Evolutionary conservation across 1,140 invertebrate species (phyloP).

Genomic region (Papilio glaucus): DNA sequence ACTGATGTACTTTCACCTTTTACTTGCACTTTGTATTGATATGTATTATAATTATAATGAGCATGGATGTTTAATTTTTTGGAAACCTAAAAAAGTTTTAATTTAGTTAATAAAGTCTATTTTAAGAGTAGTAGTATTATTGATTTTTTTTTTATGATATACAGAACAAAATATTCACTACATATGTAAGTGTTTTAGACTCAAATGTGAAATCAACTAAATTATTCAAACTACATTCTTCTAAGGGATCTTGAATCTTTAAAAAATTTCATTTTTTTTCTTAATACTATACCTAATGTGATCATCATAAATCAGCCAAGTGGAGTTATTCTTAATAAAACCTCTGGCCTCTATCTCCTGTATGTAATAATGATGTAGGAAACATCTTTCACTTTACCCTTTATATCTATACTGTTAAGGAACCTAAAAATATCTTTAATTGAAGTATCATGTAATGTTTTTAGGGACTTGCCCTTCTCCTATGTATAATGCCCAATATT

Average conservation of each 20-base stretch:
- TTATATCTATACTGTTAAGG: not conserved
- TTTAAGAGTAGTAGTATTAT: conserved; percentile 48
- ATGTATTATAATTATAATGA: conserved; percentile 67
- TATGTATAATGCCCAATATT: conserved; percentile 73
- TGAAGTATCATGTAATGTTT: conserved; percentile 58
- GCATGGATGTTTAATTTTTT: conserved; percentile 57
- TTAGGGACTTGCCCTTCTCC: conserved; percentile 77
- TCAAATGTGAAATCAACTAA: too few relatives aligned
- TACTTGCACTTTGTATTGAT: conserved; percentile 68
- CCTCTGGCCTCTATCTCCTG: too few relatives aligned
- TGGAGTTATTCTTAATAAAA: too few relatives aligned
- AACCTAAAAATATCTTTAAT: not conserved
- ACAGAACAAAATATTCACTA: not conserved
- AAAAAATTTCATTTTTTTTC: too few relatives aligned
- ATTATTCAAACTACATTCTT: too few relatives aligned
- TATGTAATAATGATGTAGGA: too few relatives aligned
- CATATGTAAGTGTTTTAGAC: too few relatives aligned
- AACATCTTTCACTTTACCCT: not conserved
- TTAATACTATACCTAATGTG: too few relatives aligned
- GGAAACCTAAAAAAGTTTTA: conserved; percentile 28
- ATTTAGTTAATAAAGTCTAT: conserved; percentile 46
- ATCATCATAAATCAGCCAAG: too few relatives aligned
- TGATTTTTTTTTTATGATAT: too few relatives aligned
- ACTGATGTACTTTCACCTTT: conserved; percentile 67
- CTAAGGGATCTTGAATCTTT: too few relatives aligned